Evolutionary conservation across 2,797 vertebrate species (phyloP), one percentile per base, ranked within the genome.

Genomic region (Oreochromis mossambicus): DNA sequence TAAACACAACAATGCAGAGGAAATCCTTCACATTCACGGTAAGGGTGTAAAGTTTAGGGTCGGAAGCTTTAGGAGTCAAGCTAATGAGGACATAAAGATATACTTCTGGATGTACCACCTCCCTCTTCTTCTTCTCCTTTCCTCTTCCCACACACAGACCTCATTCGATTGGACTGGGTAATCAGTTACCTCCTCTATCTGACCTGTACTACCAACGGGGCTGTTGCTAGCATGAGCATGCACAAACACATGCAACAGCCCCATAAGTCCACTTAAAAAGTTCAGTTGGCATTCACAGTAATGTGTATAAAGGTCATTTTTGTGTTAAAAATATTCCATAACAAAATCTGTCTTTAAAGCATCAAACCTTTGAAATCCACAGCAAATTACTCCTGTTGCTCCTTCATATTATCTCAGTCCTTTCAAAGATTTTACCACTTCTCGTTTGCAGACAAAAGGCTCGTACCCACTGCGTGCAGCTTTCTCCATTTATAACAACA

Each of bases 151-250:
- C 88, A 89, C 83, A 78, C 77, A 81, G 90, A 87, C 84, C 94
- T 90, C 82, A 85, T 95, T 95, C 87, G 88, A 95, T 92, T 92
- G 70, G 91, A 92, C 85, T 91, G 90, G 94, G 87, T 96, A 97
- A 96, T 96, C 84, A 96, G 95, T 97, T 95, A 96, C 95, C 93
- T 87, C 90, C 88, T 86, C 89, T 92, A 84, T 91, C 90, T 94
- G 93, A 94, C 84, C 87, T 87, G 90, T 14, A 14, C 86, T 81
- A 75, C 89, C 83, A 85, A 80, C 58, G 12, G 11, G 85, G 79
- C 26, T 48, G 29, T 61, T 58, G 26, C 54, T 58, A 17, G 36
- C 29, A 34, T 50, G 61, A 76, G 80, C 80, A 78, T 63, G 26
- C 81, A 54, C 76, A 81, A 76, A 66, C 80, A 68, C 81, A 83